A percentile compares a stretch with the other conserved stretches of the same genome.
Conservation (phyloP, 2,113 vertebrate species). For the Psilopsiagon aymara region DNA sequence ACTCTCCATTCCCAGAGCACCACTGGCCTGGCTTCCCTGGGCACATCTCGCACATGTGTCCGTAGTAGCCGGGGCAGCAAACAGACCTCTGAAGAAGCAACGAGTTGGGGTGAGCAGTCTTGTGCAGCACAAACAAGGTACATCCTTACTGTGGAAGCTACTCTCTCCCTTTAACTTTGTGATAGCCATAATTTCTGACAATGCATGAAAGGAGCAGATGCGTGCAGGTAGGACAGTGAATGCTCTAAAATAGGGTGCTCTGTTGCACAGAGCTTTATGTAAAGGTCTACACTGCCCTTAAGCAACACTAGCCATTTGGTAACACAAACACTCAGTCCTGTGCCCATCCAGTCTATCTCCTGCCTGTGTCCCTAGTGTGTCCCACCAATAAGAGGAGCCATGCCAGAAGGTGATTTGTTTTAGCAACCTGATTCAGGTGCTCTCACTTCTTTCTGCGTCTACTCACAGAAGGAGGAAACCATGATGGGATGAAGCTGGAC, state of each 20-base stretch:
- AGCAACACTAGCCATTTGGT: not conserved
- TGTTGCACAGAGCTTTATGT: not conserved
- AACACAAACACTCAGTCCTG: not conserved
- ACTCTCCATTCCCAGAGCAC: slow-evolving; percentile 90
- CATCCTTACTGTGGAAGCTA: not conserved
- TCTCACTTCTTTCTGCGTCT: not conserved
- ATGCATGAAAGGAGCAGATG: not conserved
- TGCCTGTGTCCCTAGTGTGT: not conserved
- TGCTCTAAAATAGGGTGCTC: not conserved
- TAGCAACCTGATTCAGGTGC: not conserved
- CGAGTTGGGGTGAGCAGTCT: not conserved
- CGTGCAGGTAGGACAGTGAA: not conserved
- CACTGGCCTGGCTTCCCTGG: slow-evolving; percentile 82
- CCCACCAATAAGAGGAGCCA: not conserved
- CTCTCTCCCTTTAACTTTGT: not conserved
- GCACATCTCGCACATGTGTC: slow-evolving; percentile 89
- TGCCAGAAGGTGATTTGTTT: not conserved
- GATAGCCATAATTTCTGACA: not conserved
- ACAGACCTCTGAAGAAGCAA: slow-evolving; percentile 76
- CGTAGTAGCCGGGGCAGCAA: slow-evolving; percentile 91
- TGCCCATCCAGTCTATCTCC: not conserved
- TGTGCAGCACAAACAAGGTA: not conserved
- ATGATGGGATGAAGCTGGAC: not conserved
- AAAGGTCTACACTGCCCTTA: not conserved
- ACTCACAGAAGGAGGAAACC: not conserved